Evolutionary conservation across 1,140 invertebrate species (phyloP), one percentile per base, ranked within the genome.

Genomic region (Hylyphantes graminicola): DNA sequence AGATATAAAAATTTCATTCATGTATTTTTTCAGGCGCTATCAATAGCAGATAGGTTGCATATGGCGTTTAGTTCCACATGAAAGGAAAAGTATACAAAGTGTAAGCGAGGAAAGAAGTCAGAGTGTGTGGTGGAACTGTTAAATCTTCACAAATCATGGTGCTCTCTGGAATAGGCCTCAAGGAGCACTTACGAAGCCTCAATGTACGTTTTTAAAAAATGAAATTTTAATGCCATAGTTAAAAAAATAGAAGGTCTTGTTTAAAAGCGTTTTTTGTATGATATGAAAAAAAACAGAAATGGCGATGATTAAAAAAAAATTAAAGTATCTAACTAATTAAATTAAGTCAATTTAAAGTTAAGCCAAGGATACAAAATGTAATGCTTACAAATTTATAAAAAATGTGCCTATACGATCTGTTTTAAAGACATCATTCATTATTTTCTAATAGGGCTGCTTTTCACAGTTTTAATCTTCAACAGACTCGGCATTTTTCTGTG

Each of bases 101-200:
- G 13, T 13, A 61, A 17, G 13, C 55, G 9, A 67, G 61, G 11
- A 84, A 76, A 53, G 82, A 84, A 84, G 57, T 84, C 12, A 84
- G 68, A 19, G 64, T 84, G 8, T 50, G 35, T 70, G 82, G 63
- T 15, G 82, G 82, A 35, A 76, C 82, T 13, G 11, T 84, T 15
- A 76, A 84, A 12, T 87, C 86, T 21, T 86, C 87, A 11, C 85
- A 87, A 72, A 55, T 90, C 12, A 80, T 90, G 10, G 88, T 90
- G 87, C 63, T 91, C 2, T 90, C 90, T 79, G 89, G 89, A 48
- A 86, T 90, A 15, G 90, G 89, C 48, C 89, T 89, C 5, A 87
- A 54, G 12, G 72, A 87, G 0, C 90, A 90, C 72, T 74, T 90
- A 21, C 5, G 74, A 51, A 17, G 78, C 15, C n/a, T 84, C 76